These are phyloP conservation scores for Platycheirus albimanus DNA, from an alignment of 2,888 invertebrate genomes.

Conservation along the genomic window DNA sequence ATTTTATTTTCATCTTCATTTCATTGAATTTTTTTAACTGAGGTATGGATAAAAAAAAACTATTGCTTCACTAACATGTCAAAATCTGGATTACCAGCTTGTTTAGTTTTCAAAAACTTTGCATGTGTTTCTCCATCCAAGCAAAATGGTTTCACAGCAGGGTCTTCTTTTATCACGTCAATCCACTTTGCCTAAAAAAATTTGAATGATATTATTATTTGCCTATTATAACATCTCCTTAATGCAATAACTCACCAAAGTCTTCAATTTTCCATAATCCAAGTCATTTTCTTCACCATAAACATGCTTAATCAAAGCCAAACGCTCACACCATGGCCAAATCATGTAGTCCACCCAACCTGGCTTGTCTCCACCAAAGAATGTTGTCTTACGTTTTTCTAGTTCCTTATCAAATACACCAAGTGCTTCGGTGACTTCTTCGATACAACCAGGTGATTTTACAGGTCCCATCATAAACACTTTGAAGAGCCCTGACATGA, in stretches of 20 bases:
- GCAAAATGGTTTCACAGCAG: constrained; percentile 87
- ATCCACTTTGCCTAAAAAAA: constrained; percentile 87
- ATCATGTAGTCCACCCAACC: constrained; percentile 92
- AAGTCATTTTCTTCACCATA: constrained; percentile 85
- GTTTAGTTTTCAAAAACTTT: constrained; percentile 87
- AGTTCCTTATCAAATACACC: constrained; percentile 87
- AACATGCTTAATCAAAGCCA: constrained; percentile 84
- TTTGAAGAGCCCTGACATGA: neutral
- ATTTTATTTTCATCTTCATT: no score
- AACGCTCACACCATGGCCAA: constrained; percentile 91
- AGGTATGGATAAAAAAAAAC: neutral
- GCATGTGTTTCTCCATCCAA: constrained; percentile 88
- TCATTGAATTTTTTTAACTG: no score
- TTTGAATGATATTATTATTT: no score
- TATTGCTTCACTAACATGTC: constrained; percentile 84
- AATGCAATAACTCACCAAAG: constrained; percentile 83
- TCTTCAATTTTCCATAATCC: constrained; percentile 86
- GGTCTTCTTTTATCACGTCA: constrained; percentile 87
- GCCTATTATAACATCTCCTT: no score
- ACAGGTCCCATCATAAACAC: constrained; percentile 73
- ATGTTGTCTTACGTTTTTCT: constrained; percentile 85
- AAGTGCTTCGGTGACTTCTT: constrained; percentile 85
- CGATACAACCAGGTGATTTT: constrained; percentile 82
- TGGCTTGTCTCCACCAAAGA: constrained; percentile 87
- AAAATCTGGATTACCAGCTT: constrained; percentile 87